Conservation (phyloP, 2,888 invertebrate genomes). For the Omphaloscelis lunosa region DNA sequence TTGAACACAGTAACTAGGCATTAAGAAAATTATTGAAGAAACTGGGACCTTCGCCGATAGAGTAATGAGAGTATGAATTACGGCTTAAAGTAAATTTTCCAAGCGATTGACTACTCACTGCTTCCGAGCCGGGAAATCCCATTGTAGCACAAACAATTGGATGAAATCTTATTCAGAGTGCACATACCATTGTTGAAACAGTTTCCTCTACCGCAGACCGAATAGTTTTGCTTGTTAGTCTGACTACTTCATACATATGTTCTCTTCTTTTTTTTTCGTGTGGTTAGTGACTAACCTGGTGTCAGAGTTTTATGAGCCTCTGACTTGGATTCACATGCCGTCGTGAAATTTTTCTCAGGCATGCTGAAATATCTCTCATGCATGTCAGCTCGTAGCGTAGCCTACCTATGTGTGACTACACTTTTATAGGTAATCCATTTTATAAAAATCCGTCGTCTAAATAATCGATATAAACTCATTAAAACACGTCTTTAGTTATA, state of each 20-base stretch:
- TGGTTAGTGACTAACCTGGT: too few relatives aligned
- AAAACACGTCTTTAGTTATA: not conserved
- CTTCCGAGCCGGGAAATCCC: not conserved
- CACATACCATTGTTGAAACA: too few relatives aligned
- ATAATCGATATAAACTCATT: not conserved
- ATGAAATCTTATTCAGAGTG: not conserved
- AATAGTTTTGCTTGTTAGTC: not conserved
- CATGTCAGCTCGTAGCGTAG: too few relatives aligned
- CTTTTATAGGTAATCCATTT: not conserved
- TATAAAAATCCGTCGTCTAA: not conserved
- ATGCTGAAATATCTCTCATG: too few relatives aligned
- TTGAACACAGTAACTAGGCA: not conserved
- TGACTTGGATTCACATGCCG: too few relatives aligned
- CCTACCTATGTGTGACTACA: not conserved
- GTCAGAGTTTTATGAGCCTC: too few relatives aligned
- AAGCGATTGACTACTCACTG: conserved; percentile 15
- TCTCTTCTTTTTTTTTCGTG: too few relatives aligned
- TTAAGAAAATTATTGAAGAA: not conserved
- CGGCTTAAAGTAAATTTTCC: conserved; percentile 14
- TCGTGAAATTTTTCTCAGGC: too few relatives aligned
- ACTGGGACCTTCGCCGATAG: not conserved
- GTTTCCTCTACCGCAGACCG: not conserved
- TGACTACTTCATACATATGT: not conserved
- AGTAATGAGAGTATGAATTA: not conserved
- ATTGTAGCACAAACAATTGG: not conserved